These are phyloP conservation scores for Candoia aspera DNA, from an alignment of 2,113 vertebrate species.

Conservation along the genomic window DNA sequence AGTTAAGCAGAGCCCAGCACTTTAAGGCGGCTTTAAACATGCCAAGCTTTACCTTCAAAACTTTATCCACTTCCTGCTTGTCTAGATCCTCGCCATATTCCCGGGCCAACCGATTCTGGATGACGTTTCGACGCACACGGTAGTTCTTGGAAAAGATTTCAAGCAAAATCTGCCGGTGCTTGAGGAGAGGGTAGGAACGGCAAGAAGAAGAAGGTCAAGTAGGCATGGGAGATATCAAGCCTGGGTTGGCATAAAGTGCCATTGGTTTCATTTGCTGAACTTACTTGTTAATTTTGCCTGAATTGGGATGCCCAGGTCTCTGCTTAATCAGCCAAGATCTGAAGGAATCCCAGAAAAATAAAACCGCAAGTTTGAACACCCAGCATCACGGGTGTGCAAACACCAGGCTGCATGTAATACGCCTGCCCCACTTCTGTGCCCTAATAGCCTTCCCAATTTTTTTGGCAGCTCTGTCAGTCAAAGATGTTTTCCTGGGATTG, in stretches of 20 bases:
- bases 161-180: constrained; percentile 92
- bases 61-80: constrained; percentile 90
- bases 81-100: constrained; percentile 85
- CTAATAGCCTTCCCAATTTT: neutral
- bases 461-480: no score
- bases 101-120: constrained; percentile 84
- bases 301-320: no score
- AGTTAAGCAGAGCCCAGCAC: neutral
- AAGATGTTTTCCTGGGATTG: no score
- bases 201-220: constrained; percentile 3
- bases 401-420: neutral
- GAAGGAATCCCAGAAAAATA: neutral
- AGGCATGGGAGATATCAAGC: rapidly evolving
- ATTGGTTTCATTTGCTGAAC: neutral
- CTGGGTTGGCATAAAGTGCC: neutral
- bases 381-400: neutral
- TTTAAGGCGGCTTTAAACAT: neutral
- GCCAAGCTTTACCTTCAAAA: constrained; percentile 82
- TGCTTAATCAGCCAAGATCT: neutral
- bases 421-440: neutral
- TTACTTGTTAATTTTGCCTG: neutral
- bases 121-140: constrained; percentile 82
- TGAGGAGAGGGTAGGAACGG: constrained; percentile 24
- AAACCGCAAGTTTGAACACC: neutral
- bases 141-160: constrained; percentile 93